These are phyloP conservation scores for Apomyelois bistriatella DNA, from an alignment of 2,888 invertebrate genomes.

Conservation along the genomic window DNA sequence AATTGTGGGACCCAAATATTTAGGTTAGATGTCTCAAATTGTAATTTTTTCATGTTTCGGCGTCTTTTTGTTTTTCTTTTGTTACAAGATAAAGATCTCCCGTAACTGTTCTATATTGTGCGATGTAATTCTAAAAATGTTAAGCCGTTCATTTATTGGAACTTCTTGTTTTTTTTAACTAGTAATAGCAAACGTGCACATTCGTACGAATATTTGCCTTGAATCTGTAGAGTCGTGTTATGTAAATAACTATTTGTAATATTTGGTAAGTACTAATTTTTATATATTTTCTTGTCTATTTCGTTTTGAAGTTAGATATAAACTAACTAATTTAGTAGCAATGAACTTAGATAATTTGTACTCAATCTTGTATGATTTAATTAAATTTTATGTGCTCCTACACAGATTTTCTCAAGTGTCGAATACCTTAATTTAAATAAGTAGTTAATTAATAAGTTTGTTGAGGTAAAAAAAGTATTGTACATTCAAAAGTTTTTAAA, in stretches of 20 bases:
- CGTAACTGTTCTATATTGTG: constrained; percentile 1
- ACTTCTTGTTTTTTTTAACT: background rate
- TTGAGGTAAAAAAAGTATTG: background rate
- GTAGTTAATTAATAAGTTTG: too few species aligned
- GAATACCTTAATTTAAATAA: too few species aligned
- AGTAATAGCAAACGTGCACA: constrained; percentile 1
- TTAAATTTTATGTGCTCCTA: too few species aligned
- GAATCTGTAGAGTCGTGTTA: background rate
- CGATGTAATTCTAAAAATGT: constrained; percentile 6
- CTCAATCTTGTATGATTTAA: too few species aligned
- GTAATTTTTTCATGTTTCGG: constrained; percentile 21
- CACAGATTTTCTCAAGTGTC: too few species aligned
- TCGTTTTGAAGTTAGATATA: too few species aligned
- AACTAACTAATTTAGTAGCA: too few species aligned
- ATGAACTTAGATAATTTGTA: too few species aligned
- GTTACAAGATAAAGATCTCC: background rate
- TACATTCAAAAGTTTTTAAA: background rate
- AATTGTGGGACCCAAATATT: constrained; percentile 48
- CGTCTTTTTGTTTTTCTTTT: constrained; percentile 11
- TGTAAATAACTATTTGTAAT: too few species aligned
- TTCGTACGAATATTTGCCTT: background rate
- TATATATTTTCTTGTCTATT: too few species aligned
- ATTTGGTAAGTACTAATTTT: too few species aligned
- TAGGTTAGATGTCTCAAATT: constrained; percentile 35
- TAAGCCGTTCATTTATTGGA: constrained; percentile 19